Evolutionary conservation across 1,140 invertebrate species (phyloP).

Genomic region (Calycopis cecrops): DNA sequence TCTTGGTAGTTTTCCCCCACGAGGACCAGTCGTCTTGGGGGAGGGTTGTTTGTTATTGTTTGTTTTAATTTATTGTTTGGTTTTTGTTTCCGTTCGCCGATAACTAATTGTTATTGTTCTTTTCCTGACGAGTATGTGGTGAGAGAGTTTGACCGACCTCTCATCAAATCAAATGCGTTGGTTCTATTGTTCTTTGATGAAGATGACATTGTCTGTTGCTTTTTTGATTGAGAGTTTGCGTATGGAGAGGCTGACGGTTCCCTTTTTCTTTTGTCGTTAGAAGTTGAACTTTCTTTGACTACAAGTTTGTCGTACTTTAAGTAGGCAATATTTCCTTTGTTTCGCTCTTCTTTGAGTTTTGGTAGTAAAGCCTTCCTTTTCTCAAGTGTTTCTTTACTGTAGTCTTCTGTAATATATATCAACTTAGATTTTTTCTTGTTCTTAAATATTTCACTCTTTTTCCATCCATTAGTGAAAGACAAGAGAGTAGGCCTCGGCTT

Average conservation of each 20-base stretch:
- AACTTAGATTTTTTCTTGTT: slow-evolving; percentile 9
- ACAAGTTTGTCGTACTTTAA: slow-evolving; percentile 18
- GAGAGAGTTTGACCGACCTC: slow-evolving; percentile 20
- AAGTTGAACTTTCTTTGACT: slow-evolving; percentile 10
- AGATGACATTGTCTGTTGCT: slow-evolving; percentile 11
- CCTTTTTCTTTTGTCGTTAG: slow-evolving; percentile 17
- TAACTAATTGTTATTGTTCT: slow-evolving; percentile 28
- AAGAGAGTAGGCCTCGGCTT: slow-evolving; percentile 26
- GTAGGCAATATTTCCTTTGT: slow-evolving; percentile 17
- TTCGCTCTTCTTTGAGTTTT: slow-evolving; percentile 16
- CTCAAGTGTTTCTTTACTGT: slow-evolving; percentile 16
- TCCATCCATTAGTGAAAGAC: slow-evolving; percentile 18
- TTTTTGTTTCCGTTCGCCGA: slow-evolving; percentile 28
- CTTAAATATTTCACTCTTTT: slow-evolving; percentile 11
- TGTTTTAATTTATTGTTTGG: slow-evolving; percentile 19
- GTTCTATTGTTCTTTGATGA: background rate
- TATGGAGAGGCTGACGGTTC: slow-evolving; percentile 4
- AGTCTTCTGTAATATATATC: slow-evolving; percentile 10
- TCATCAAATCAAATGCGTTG: slow-evolving; percentile 18
- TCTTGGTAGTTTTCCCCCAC: slow-evolving; percentile 35
- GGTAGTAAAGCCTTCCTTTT: slow-evolving; percentile 18
- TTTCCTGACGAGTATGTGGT: slow-evolving; percentile 9
- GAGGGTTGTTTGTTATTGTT: slow-evolving; percentile 22
- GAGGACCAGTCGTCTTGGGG: slow-evolving; percentile 37
- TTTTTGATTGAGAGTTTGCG: slow-evolving; percentile 3